Conservation (phyloP, 2,888 invertebrate genomes). For the Globia sparganii region DNA sequence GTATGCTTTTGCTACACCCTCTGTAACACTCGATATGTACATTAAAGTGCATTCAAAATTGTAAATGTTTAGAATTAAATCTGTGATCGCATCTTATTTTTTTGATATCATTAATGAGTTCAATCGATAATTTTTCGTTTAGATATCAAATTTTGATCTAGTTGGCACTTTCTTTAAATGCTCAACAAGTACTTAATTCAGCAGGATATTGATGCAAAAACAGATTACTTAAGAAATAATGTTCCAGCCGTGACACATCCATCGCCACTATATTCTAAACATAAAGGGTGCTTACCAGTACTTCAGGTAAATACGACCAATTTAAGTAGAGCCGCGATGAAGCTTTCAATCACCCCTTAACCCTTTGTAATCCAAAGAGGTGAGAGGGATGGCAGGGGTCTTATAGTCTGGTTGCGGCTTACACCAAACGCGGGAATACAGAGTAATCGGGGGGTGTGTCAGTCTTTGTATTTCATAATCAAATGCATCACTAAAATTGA, state of each 20-base stretch:
- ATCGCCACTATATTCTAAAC: constrained; percentile 67
- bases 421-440: constrained; percentile 72
- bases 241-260: constrained; percentile 65
- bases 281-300: constrained; percentile 77
- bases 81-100: too few relatives aligned
- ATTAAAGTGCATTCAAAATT: not conserved
- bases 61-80: not conserved
- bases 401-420: constrained; percentile 69
- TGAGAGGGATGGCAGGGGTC: constrained; percentile 72
- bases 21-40: too few relatives aligned
- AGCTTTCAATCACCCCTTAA: constrained; percentile 79
- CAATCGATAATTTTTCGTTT: not conserved
- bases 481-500: constrained; percentile 77
- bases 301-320: constrained; percentile 84
- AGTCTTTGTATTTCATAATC: constrained; percentile 79
- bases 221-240: constrained; percentile 10
- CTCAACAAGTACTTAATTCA: not conserved
- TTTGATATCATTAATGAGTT: not conserved
- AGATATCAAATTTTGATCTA: not conserved
- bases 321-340: constrained; percentile 76
- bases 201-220: not conserved
- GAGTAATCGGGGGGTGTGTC: constrained; percentile 74
- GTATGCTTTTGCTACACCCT: not conserved
- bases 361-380: constrained; percentile 78
- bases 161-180: not conserved